Evolutionary conservation across 2,888 invertebrate species (phyloP), one percentile per base, ranked within the genome.

Genomic region (Tillus elongatus): DNA sequence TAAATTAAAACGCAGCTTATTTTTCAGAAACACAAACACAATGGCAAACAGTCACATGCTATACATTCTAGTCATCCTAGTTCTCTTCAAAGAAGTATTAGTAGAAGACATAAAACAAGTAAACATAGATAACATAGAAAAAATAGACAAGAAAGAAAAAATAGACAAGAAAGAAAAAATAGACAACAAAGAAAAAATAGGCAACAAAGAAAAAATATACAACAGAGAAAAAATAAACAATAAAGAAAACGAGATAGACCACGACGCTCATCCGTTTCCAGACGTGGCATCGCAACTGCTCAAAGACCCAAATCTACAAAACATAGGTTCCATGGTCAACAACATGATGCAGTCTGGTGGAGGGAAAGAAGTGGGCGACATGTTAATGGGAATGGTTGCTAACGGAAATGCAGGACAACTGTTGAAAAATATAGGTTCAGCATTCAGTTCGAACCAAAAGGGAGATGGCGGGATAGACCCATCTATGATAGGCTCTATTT

Each of bases 221-320:
- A n/a, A n/a, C n/a, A n/a, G n/a, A n/a, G n/a, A n/a, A n/a, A n/a
- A n/a, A n/a, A n/a, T n/a, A n/a, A n/a, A n/a, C n/a, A n/a, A n/a
- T n/a, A n/a, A n/a, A 4, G 50, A 59, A 57, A 51, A 68, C 53
- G 57, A 53, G 51, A 64, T 54, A 49, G 69, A 64, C 13, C 65
- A 65, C 15, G 71, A 74, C 26, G 66, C 74, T 1, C 77, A 72
- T 53, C 79, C 79, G 0, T 69, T 84, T 34, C 55, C 82, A 46
- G 81, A 84, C 46, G 72, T 81, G 40, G 83, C 83, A 0, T 73
- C 78, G 2, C 70, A 77, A 11, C 72, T 86, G 37, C 68, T 85
- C 28, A 75, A 78, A 52, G 58, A 62, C 10, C 57, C 58, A 32
- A 57, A 63, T 26, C 52, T 60, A 6, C 55, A 60, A 33, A 59